A percentile compares a stretch with the other conserved stretches of the same genome.
Conservation (phyloP, 2,797 vertebrate species). For the Xiphorhynchus erythropygius region DNA sequence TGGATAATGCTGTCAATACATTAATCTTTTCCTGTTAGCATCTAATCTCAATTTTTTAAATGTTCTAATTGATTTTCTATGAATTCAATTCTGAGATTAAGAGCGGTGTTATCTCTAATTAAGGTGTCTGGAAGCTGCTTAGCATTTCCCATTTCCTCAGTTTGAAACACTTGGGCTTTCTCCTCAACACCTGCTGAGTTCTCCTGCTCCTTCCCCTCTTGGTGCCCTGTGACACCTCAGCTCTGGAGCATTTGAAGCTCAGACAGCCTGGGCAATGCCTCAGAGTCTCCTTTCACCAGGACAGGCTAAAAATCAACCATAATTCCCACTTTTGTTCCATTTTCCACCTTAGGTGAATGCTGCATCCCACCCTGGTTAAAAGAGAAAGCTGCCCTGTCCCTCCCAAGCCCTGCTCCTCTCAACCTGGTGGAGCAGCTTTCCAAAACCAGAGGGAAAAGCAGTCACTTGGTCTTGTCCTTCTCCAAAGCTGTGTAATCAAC, state of each 20-base stretch:
- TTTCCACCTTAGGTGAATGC: background rate
- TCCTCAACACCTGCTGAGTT: background rate
- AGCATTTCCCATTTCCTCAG: slow-evolving; percentile 18
- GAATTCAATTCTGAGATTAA: slow-evolving; percentile 53
- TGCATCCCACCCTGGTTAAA: background rate
- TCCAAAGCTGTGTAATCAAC: background rate
- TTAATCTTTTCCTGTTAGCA: slow-evolving; percentile 39
- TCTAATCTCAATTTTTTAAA: slow-evolving; percentile 56
- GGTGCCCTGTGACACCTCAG: background rate
- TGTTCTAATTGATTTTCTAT: slow-evolving; percentile 61
- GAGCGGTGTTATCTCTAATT: slow-evolving; percentile 45
- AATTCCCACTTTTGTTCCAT: background rate
- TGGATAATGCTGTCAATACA: slow-evolving; percentile 13
- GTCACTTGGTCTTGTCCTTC: background rate
- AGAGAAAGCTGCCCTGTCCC: background rate
- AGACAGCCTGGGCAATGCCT: background rate
- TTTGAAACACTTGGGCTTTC: slow-evolving; percentile 8
- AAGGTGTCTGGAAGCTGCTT: slow-evolving; percentile 49
- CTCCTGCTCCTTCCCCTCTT: background rate
- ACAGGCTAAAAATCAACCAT: background rate
- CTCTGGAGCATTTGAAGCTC: background rate
- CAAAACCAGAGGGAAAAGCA: background rate
- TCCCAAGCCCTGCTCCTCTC: background rate
- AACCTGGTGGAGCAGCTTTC: background rate
- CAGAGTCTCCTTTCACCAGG: background rate